Evolutionary conservation across 2,888 invertebrate species (phyloP).

Genomic region (Drosophila affinis): DNA sequence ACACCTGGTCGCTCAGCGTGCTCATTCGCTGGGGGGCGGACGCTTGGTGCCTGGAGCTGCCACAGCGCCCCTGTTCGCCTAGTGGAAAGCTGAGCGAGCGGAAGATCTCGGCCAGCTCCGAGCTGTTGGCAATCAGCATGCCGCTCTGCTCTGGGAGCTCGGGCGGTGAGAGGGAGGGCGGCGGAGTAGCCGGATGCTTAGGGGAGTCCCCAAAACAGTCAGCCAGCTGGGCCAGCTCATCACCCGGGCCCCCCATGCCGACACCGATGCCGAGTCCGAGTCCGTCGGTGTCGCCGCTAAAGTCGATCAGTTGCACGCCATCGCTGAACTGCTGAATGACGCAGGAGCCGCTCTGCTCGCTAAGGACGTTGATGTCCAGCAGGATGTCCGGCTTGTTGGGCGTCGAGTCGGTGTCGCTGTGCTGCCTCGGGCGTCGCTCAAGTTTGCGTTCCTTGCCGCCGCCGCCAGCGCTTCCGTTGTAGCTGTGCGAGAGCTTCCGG

Average conservation of each 20-base stretch:
- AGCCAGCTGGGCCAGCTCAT: conserved; percentile 74
- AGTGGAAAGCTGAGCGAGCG: conserved; percentile 82
- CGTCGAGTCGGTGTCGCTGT: conserved; percentile 82
- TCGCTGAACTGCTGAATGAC: conserved; percentile 55
- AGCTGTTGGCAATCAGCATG: conserved; percentile 79
- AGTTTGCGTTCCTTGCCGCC: conserved; percentile 72
- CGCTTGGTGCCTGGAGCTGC: conserved; percentile 41
- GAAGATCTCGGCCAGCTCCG: conserved; percentile 82
- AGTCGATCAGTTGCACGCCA: conserved; percentile 76
- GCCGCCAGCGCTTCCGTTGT: conserved; percentile 75
- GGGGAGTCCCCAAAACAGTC: conserved; percentile 77
- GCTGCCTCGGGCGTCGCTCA: conserved; percentile 77
- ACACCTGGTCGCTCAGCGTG: conserved; percentile 83
- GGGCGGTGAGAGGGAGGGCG: conserved; percentile 81
- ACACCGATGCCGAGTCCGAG: conserved; percentile 5
- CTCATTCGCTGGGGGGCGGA: conserved; percentile 81
- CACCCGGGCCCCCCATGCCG: conserved; percentile 49
- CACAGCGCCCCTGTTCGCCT: conserved; percentile 61
- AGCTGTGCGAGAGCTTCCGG: conserved; percentile 83
- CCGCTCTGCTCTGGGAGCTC: conserved; percentile 79
- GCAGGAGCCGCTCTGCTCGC: conserved; percentile 68
- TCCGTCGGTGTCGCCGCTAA: conserved; percentile 57
- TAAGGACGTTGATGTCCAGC: conserved; percentile 82
- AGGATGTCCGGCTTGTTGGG: conserved; percentile 82
- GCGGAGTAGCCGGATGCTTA: conserved; percentile 79